Conservation (phyloP, 2,888 invertebrate species). For the Chouioia cunea region DNA sequence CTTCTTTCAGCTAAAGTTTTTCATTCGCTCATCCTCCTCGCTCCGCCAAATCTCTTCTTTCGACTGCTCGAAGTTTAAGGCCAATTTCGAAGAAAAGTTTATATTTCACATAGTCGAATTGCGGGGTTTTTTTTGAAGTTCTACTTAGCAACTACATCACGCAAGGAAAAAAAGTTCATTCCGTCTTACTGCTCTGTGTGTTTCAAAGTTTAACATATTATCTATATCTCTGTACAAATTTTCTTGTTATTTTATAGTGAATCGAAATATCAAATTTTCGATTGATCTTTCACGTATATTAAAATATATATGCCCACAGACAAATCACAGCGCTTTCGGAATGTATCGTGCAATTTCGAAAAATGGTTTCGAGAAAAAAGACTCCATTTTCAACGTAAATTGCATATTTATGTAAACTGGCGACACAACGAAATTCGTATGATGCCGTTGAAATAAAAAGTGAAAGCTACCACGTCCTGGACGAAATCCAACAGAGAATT, state of each 20-base stretch:
- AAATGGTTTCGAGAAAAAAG: too few relatives aligned
- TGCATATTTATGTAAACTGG: neutral
- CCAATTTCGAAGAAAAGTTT: conserved; percentile 44
- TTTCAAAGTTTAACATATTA: neutral
- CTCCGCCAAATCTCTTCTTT: neutral
- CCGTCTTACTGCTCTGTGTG: neutral
- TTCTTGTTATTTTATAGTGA: neutral
- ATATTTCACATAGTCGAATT: conserved; percentile 23
- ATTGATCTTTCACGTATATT: too few relatives aligned
- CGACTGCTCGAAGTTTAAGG: conserved; percentile 43
- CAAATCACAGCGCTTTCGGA: too few relatives aligned
- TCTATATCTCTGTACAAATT: neutral
- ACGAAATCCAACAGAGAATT: conserved; percentile 18
- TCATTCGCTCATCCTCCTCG: conserved; percentile 8
- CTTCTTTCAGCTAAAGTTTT: conserved; percentile 36
- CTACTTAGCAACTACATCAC: neutral
- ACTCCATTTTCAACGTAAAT: too few relatives aligned
- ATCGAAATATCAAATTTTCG: too few relatives aligned
- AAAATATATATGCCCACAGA: too few relatives aligned
- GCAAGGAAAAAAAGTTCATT: neutral
- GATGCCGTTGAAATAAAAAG: conserved; percentile 13
- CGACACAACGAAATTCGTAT: conserved; percentile 7
- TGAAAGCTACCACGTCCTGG: conserved; percentile 1
- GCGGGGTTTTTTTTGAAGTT: neutral
- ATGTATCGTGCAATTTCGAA: too few relatives aligned